phyloP scores from a whole-genome alignment of 1,140 invertebrate species.

The Thalassaphorura encarpata region DNA sequence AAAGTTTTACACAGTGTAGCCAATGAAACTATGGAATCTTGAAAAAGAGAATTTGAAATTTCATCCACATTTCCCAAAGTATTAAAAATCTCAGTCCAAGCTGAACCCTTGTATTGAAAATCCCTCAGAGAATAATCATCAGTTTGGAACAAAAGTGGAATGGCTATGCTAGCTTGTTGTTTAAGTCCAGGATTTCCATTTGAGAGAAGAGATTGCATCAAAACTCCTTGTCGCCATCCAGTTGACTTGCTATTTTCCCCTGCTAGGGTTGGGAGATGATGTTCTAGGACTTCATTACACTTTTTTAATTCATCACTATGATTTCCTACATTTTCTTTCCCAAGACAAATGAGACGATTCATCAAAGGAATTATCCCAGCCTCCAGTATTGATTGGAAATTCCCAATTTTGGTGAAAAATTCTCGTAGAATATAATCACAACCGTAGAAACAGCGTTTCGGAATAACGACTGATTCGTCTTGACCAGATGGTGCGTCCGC shows the following conservation, averaged over 20 bases:
- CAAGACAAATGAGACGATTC: not conserved
- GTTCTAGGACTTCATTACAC: not conserved
- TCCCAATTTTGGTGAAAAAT: not conserved
- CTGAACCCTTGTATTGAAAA: not conserved
- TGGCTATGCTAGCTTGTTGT: not conserved
- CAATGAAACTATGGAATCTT: not conserved
- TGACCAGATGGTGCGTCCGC: not conserved
- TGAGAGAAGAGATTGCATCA: not conserved
- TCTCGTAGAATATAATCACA: not conserved
- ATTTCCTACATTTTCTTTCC: not conserved
- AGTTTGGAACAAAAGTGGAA: not conserved
- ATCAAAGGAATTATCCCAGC: not conserved
- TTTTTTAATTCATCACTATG: not conserved
- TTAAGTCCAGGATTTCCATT: not conserved
- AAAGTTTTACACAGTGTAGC: not conserved
- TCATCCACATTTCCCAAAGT: not conserved
- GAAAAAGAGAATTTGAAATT: not conserved
- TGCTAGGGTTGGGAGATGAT: not conserved
- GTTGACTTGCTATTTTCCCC: not conserved
- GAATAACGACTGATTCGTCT: not conserved
- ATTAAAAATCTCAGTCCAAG: not conserved
- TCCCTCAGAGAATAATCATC: not conserved
- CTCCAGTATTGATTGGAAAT: not conserved
- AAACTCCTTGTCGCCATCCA: not conserved
- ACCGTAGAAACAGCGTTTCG: not conserved